phyloP scores from a whole-genome alignment of 2,888 invertebrate species.

The Hydraecia micacea region DNA sequence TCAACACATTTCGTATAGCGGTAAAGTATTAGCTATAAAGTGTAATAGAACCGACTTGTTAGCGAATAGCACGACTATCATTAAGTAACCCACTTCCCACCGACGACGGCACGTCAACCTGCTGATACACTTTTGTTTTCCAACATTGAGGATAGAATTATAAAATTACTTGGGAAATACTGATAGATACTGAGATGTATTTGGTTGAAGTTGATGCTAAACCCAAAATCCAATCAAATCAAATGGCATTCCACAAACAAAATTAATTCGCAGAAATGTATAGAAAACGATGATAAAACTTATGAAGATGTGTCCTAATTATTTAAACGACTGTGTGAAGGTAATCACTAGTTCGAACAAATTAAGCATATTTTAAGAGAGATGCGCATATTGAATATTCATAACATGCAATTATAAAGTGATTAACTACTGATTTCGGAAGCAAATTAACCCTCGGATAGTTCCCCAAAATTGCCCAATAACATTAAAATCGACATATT shows the following conservation, averaged over 20 bases:
- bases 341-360: neutral
- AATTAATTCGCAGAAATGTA: conserved; percentile 5
- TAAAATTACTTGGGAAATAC: conserved; percentile 33
- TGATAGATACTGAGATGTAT: neutral
- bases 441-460: conserved; percentile 13
- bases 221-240: conserved; percentile 11
- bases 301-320: conserved; percentile 18
- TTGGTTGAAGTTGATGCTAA: neutral
- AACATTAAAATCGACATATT: conserved; percentile 17
- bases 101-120: conserved; percentile 52
- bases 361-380: conserved; percentile 18
- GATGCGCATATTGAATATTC: conserved; percentile 39
- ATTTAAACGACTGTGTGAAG: conserved; percentile 18
- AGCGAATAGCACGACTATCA: conserved; percentile 60
- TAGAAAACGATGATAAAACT: conserved; percentile 3
- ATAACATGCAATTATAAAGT: conserved; percentile 27
- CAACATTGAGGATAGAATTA: conserved; percentile 34
- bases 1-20: conserved; percentile 46
- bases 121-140: conserved; percentile 64
- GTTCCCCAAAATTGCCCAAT: conserved; percentile 11
- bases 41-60: conserved; percentile 52
- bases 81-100: conserved; percentile 62
- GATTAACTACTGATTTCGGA: conserved; percentile 30
- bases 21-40: conserved; percentile 49
- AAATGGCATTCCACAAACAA: neutral